Percentiles rank a stretch among this genome's conserved stretches.
phyloP scores from a whole-genome alignment of 2,113 vertebrate genomes.

The Mesitornis unicolor region DNA sequence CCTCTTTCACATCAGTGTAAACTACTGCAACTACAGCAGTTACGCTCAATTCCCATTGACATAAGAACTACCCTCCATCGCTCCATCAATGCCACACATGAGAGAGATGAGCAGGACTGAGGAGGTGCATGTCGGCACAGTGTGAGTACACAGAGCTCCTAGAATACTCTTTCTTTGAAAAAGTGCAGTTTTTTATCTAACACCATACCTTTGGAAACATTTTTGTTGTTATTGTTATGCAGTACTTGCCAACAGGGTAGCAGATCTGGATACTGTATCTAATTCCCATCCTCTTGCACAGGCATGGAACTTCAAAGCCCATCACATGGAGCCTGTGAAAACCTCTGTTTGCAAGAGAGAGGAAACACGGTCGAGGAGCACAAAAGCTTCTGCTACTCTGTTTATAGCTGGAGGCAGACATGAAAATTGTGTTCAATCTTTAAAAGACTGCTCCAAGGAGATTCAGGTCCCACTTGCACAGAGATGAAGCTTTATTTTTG shows the following conservation, averaged over 20 bases:
- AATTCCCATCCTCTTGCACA: neutral
- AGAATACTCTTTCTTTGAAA: neutral
- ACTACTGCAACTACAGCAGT: neutral
- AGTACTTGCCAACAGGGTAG: neutral
- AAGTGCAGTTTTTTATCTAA: neutral
- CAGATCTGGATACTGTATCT: neutral
- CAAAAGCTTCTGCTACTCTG: neutral
- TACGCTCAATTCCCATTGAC: neutral
- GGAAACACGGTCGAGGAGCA: neutral
- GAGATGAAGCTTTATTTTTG: neutral
- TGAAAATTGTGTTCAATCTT: neutral
- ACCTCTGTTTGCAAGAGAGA: neutral
- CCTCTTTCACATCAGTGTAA: neutral
- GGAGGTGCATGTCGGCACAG: neutral
- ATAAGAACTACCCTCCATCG: neutral
- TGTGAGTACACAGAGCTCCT: neutral
- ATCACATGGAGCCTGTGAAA: neutral
- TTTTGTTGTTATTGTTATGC: neutral
- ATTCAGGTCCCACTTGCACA: neutral
- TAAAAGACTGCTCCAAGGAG: neutral
- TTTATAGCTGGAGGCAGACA: neutral
- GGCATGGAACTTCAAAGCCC: neutral
- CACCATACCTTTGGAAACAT: neutral
- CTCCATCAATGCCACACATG: fast-evolving
- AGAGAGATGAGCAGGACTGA: neutral